Evolutionary conservation across 2,113 vertebrate genomes (phyloP), one percentile per base, ranked within the genome.

Genomic region (Gnathonemus longibarbis): DNA sequence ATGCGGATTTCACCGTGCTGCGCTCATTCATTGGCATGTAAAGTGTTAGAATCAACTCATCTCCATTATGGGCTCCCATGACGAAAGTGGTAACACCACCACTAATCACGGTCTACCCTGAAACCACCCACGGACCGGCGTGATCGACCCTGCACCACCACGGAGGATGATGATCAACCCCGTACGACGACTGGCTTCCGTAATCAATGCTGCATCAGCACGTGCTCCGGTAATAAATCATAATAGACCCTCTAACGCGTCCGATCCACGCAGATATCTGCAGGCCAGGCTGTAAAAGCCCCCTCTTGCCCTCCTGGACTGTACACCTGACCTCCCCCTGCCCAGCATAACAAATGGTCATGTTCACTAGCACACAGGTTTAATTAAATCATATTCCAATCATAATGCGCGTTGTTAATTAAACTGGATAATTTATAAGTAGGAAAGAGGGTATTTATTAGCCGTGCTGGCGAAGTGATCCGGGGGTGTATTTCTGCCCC

Each of bases 371-470:
- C 95, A 93, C 92, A 94, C 94, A 94, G 95, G 93, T 96, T 96
- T 96, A 96, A 96, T 96, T 96, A 95, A 96, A 96, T 96, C 95
- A 95, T 93, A 94, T 94, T 95, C 95, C 95, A 96, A 96, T 96
- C 95, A 96, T 95, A 96, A 95, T 95, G 95, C 95, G 93, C 95
- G 95, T 95, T 96, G 95, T 96, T 96, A 96, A 96, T 96, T 96
- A 96, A 96, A 96, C 95, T 95, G 95, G 95, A 96, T 96, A 96
- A 96, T 96, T 96, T 96, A 96, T 96, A 95, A 96, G 95, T 90
- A 95, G 91, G 95, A 94, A 95, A 94, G 94, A 92, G 94, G 92
- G 94, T 95, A 96, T 96, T 96, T 96, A 96, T 96, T 96, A 96
- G 95, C 96, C 90, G 94, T 91, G 93, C 92, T 89, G 91, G 89